A percentile compares a stretch with the other conserved stretches of the same genome.
These are phyloP conservation scores for Sus scrofa DNA, from an alignment of 2,113 vertebrate genomes.

Conservation along the genomic window DNA sequence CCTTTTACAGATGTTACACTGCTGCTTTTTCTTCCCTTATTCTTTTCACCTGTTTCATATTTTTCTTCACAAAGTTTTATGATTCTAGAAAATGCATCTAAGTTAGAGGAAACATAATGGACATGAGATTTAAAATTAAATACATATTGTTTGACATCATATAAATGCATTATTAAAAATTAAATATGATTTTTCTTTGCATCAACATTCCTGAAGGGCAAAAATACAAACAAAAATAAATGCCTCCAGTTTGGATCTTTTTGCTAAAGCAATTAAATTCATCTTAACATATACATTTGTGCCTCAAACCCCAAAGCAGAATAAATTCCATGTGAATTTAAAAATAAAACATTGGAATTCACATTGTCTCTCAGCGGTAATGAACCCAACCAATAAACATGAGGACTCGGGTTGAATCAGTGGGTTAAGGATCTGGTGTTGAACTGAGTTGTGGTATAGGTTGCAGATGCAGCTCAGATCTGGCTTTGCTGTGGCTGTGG, in stretches of 20 bases:
- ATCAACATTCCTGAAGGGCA: background rate
- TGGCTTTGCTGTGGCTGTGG: no score
- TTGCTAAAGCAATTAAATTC: background rate
- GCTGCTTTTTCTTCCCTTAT: constrained; percentile 89
- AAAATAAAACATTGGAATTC: background rate
- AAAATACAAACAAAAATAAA: constrained; percentile 45
- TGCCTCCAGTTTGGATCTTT: background rate
- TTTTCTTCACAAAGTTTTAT: constrained; percentile 93
- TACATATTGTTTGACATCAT: background rate
- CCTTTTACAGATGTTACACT: constrained; percentile 94
- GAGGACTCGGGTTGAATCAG: no score
- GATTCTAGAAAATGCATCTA: constrained; percentile 93
- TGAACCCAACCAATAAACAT: no score
- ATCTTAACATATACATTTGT: background rate
- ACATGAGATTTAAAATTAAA: constrained; percentile 52
- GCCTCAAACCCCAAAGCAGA: background rate
- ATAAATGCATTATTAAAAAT: constrained; percentile 61
- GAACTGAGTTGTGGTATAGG: no score
- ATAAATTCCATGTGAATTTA: constrained; percentile 24
- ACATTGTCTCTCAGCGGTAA: no score
- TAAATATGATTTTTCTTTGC: constrained; percentile 23
- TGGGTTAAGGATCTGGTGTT: no score
- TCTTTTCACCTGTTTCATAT: constrained; percentile 88
- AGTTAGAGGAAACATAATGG: constrained; percentile 69
- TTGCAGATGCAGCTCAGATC: no score